A percentile compares a stretch with the other conserved stretches of the same genome.
Conservation (phyloP, 1,140 invertebrate species). For the Bombus turneri region DNA sequence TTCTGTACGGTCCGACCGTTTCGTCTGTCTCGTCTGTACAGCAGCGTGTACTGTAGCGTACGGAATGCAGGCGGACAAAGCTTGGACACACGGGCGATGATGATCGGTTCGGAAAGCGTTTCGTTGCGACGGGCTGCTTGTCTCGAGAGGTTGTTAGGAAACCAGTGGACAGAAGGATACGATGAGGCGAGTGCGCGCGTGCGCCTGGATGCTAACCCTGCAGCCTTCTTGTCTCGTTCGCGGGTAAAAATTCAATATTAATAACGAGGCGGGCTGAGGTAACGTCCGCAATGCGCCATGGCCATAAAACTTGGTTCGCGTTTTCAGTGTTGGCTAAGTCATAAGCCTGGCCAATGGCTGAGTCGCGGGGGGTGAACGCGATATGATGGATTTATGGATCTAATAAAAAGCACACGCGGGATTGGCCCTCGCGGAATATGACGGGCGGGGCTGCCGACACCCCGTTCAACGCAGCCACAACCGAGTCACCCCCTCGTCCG, state of each 20-base stretch:
- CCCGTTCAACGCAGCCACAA: constrained; percentile 78
- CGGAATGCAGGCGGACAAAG: too few relatives aligned
- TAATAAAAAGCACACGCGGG: constrained; percentile 82
- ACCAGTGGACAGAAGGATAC: constrained; percentile 21
- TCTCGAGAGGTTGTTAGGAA: neutral
- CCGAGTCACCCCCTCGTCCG: constrained; percentile 68
- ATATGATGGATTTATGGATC: constrained; percentile 85
- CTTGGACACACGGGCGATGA: neutral
- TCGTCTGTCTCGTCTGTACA: too few relatives aligned
- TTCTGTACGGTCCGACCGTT: too few relatives aligned
- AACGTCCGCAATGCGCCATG: constrained; percentile 81
- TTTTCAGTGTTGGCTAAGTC: constrained; percentile 40
- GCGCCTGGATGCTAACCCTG: constrained; percentile 30
- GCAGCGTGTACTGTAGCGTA: too few relatives aligned
- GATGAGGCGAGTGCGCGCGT: constrained; percentile 34
- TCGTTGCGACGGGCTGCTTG: neutral
- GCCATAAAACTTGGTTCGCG: constrained; percentile 51
- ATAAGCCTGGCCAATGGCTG: constrained; percentile 76
- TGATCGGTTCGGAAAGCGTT: constrained; percentile 9
- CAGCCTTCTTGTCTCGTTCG: constrained; percentile 39
- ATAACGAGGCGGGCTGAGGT: constrained; percentile 74
- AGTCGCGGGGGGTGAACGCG: constrained; percentile 54
- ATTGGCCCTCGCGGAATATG: constrained; percentile 82
- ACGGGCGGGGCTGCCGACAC: constrained; percentile 80
- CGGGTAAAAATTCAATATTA: constrained; percentile 79